Percentiles rank a stretch among this genome's conserved stretches.
These are phyloP conservation scores for Microctonus brassicae DNA, from an alignment of 2,888 invertebrate genomes.

Conservation along the genomic window DNA sequence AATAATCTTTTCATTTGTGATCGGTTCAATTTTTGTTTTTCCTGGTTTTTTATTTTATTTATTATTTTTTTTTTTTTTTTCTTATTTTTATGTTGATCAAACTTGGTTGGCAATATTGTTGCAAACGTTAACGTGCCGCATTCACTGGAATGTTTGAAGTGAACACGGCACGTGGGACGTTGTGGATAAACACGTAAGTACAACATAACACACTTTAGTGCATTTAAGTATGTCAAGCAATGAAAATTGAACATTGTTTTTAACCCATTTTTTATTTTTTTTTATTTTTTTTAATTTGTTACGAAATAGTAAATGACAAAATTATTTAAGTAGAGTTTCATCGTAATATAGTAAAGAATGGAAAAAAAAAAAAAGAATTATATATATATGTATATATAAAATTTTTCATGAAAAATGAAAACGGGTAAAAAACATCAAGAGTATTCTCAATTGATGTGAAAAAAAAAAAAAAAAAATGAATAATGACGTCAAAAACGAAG, in stretches of 20 bases:
- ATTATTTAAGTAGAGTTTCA: neutral
- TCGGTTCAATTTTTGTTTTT: conserved; percentile 10
- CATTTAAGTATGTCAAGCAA: neutral
- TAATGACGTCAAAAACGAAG: conserved; percentile 36
- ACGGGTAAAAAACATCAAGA: neutral
- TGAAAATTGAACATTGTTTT: neutral
- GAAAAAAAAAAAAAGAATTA: neutral
- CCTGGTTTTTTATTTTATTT: neutral
- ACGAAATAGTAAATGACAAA: conserved; percentile 5
- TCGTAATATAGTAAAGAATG: neutral
- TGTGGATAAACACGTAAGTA: conserved; percentile 13
- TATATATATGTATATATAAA: no score
- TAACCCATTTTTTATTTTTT: neutral
- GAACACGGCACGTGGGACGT: neutral
- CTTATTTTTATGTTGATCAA: neutral
- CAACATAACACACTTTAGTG: conserved; percentile 1
- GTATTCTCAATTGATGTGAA: neutral
- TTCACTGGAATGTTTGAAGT: neutral
- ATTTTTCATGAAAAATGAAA: no score
- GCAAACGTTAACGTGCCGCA: neutral
- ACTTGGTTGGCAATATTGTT: conserved; percentile 6
- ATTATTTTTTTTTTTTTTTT: neutral
- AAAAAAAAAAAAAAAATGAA: neutral
- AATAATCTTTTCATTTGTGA: neutral
- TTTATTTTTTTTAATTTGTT: neutral